Conservation (phyloP, 64 coral and sea anemone genomes). For the Porites australiensis region DNA sequence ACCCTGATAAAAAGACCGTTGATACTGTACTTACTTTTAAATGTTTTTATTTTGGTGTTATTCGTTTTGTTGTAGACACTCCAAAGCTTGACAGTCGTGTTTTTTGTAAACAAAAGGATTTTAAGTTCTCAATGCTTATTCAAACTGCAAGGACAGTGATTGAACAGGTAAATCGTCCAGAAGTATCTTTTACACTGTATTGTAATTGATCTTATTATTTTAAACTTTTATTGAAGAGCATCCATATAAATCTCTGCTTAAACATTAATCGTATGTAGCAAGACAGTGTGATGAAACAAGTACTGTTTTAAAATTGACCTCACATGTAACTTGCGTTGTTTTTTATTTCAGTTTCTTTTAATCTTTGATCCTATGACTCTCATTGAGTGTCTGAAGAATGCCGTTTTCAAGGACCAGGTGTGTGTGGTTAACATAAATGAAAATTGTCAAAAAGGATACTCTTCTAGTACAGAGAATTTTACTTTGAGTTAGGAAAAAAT, state of each 20-base stretch:
- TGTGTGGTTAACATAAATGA: not conserved
- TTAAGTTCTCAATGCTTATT: constrained; percentile 35
- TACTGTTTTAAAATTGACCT: not conserved
- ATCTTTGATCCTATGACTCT: constrained; percentile 46
- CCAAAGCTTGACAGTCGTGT: not conserved
- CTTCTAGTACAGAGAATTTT: not conserved
- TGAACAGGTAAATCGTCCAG: constrained; percentile 30
- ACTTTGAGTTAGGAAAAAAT: too few species aligned
- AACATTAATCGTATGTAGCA: too few species aligned
- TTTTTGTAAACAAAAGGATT: constrained; percentile 49
- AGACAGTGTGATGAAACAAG: too few species aligned
- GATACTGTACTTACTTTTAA: too few species aligned
- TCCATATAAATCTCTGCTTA: too few species aligned
- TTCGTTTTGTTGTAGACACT: not conserved
- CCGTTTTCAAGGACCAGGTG: constrained; percentile 44
- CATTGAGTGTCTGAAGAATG: constrained; percentile 46
- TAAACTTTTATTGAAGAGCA: not conserved
- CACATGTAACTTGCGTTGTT: not conserved
- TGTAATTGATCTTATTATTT: not conserved
- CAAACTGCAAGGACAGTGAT: constrained; percentile 43
- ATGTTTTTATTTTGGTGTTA: not conserved
- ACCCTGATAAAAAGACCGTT: too few species aligned
- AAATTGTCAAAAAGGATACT: not conserved
- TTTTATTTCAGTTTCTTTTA: constrained; percentile 49
- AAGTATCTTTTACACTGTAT: too few species aligned